Evolutionary conservation across 35 echinoderm and acorn worm species (phyloP), one percentile per base, ranked within the genome.

Genomic region (Diadema setosum): DNA sequence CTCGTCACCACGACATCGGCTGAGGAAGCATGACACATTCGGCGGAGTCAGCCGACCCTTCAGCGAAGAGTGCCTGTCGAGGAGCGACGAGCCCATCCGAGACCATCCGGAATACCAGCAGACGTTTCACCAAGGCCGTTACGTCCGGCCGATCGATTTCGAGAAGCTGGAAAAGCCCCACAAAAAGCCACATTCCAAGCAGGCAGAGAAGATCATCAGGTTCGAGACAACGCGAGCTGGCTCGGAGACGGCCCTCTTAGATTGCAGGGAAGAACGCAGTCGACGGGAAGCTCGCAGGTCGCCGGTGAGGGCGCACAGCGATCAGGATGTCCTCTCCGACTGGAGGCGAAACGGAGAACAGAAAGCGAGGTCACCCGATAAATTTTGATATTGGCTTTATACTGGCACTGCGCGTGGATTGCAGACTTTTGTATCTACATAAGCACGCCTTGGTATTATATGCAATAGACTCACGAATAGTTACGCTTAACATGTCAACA

Each of bases 161-260:
- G 73, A 78, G 16, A 78, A 78, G 40, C 11, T 78, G 8, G 73
- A 78, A 7, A 78, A 78, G 40, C 29, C 35, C 17, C 40, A 78
- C 20, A 34, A 41, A 36, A 78, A 44, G 37, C 73, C 73, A n/a
- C 73, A 78, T 44, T 44, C 73, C 35, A 78, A 78, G 34, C 73
- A 78, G 30, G 73, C 73, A 3, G 73, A 78, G 20, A 78, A 78
- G 40, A 78, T 78, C 73, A 34, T 78, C 44, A 14, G 42, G 59
- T 91, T 86, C 33, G 84, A 39, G 75, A 89, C 76, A 75, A 91
- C 32, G 64, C 56, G 89, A 44, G 63, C 89, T 30, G 89, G 89
- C 3, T 91, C 89, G 0, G 89, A 91, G 61, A 85, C 89, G 23
- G 89, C 89, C 21, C 64, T 91, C 33, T 59, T 91, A 20, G 89